These are phyloP conservation scores for Pandemis corylana DNA, from an alignment of 2,888 invertebrate genomes.

Conservation along the genomic window DNA sequence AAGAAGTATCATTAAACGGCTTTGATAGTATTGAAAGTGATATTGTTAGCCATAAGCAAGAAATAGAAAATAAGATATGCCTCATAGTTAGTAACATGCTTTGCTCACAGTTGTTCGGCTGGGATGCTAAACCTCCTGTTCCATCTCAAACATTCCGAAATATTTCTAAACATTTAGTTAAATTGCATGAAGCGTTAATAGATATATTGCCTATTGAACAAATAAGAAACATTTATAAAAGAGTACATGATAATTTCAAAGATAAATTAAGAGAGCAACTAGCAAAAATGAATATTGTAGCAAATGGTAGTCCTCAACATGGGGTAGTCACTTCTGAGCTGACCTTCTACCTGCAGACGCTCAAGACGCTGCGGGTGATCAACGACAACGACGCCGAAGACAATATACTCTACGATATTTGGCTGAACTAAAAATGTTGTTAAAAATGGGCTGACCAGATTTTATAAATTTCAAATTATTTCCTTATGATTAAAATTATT, in stretches of 20 bases:
- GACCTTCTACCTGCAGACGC: constrained; percentile 95
- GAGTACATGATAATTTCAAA: constrained; percentile 94
- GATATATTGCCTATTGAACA: constrained; percentile 92
- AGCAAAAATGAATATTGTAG: constrained; percentile 93
- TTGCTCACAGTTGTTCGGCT: constrained; percentile 91
- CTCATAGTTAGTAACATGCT: constrained; percentile 95
- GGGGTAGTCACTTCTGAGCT: constrained; percentile 97
- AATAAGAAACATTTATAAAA: constrained; percentile 90
- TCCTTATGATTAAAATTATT: neutral
- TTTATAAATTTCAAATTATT: constrained; percentile 2
- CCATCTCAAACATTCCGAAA: constrained; percentile 96
- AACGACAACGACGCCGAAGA: constrained; percentile 90
- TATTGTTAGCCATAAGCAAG: constrained; percentile 94
- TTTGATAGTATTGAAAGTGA: constrained; percentile 91
- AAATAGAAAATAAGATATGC: constrained; percentile 96
- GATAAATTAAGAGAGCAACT: constrained; percentile 93
- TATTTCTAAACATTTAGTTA: constrained; percentile 94
- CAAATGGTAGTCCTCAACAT: constrained; percentile 98
- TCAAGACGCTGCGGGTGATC: constrained; percentile 91
- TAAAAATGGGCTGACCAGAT: neutral
- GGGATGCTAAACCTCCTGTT: constrained; percentile 98
- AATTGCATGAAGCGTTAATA: constrained; percentile 95
- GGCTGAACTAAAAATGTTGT: constrained; percentile 84
- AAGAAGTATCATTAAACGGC: constrained; percentile 77
- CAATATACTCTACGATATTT: constrained; percentile 93